Base-by-base conservation (phyloP, 2,113 vertebrate species). In the Pseudopodoces humilis region DNA sequence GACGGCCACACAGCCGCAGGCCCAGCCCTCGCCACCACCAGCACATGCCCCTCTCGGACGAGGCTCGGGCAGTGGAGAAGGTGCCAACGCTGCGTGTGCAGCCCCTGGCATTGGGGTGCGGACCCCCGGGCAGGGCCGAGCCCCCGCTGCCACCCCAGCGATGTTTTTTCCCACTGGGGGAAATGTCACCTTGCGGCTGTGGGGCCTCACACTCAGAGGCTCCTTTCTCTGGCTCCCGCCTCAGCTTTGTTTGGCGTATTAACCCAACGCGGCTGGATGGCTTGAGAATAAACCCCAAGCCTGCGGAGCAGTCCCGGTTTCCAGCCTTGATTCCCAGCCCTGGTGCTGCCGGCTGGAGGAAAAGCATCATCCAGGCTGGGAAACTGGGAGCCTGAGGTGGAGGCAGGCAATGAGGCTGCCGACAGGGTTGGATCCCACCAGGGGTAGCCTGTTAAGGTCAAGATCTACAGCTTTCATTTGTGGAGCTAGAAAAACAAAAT, bases 401-500 rank as follows among this genome's bases (percentile, higher is more conserved):
- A 96, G 78, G 72, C 92, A 96, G 70, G 83, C n/a, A 4, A n/a
- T 9, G 9, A 30, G 88, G 78, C 93, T 92, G 94, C 79, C 27
- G 31, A 39, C 59, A 70, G 96, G 95, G 67, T 8, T 96, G 85
- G 37, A 72, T 92, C 94, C 87, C 83, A 78, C 95, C 88, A 94
- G 91, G 95, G 83, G 88, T 91, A 58, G 81, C 83, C 82, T 87
- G 92, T 82, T 98, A 96, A 97, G 97, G 97, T 97, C 96, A 95
- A 94, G 95, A 97, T 94, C 94, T 97, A 96, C 94, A 65, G 95
- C 96, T 97, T 96, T 97, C 94, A 83, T 97, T 98, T 97, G 96
- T 94, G 93, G 85, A 97, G 84, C 94, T 97, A 76, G 95, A 91
- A 97, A 97, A 98, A 96, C 96, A 96, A 95, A 96, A 98, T 98